Percentiles rank a stretch among this genome's conserved stretches.
Evolutionary conservation across 1,140 invertebrate species (phyloP).

Genomic region (Brachionus calyciflorus): DNA sequence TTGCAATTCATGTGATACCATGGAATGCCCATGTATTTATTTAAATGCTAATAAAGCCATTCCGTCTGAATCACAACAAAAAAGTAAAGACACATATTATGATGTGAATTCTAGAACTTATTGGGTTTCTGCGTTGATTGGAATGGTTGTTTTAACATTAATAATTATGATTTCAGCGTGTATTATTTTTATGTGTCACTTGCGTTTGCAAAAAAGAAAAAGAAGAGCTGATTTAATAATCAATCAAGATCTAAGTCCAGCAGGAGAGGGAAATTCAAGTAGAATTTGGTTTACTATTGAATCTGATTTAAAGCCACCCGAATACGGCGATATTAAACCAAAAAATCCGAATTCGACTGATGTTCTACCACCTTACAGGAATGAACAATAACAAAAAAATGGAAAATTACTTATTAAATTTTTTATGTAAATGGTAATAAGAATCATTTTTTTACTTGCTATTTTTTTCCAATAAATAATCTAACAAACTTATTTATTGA

Average conservation of each 20-base stretch:
- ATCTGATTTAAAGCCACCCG: neutral
- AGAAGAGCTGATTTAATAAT: neutral
- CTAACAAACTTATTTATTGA: too few species aligned
- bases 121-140: neutral
- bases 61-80: neutral
- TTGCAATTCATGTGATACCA: neutral
- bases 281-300: constrained; percentile 4
- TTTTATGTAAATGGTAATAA: too few species aligned
- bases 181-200: neutral
- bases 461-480: too few species aligned
- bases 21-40: neutral
- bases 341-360: neutral
- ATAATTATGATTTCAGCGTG: neutral
- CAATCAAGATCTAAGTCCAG: neutral
- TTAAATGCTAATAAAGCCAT: too few species aligned
- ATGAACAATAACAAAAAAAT: too few species aligned
- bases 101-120: neutral
- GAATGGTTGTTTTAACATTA: neutral
- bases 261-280: neutral
- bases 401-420: too few species aligned
- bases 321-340: neutral
- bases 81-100: neutral
- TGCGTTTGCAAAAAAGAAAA: neutral
- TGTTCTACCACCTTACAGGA: neutral
- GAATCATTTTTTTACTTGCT: too few species aligned